phyloP scores from a whole-genome alignment of 2,113 vertebrate species.

The Passer domesticus region DNA sequence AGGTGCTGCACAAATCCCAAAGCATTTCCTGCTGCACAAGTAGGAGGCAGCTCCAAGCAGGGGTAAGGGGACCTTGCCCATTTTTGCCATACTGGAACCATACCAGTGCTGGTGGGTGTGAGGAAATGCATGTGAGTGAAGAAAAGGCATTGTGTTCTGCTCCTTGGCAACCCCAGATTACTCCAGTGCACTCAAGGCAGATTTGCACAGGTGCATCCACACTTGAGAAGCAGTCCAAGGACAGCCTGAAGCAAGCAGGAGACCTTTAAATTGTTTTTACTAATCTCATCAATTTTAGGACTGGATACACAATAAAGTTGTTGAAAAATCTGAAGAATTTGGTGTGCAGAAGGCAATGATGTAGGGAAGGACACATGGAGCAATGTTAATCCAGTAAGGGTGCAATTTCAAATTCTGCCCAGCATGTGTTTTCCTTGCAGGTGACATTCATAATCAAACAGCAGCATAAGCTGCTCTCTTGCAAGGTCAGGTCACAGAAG shows the following conservation, averaged over 20 bases:
- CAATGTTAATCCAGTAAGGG: not conserved
- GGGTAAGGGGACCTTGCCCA: not conserved
- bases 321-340: not conserved
- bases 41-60: not conserved
- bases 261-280: not conserved
- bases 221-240: not conserved
- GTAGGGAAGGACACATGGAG: not conserved
- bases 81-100: not conserved
- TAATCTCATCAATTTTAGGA: not conserved
- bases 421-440: not conserved
- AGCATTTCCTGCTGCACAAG: not conserved
- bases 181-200: not conserved
- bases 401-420: not conserved
- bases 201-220: not conserved
- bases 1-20: not conserved
- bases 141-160: not conserved
- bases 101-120: rapidly evolving
- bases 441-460: not conserved
- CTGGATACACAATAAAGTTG: not conserved
- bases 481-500: not conserved
- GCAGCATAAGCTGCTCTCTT: not conserved
- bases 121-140: not conserved
- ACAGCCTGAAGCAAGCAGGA: not conserved
- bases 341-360: not conserved
- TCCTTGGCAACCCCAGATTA: not conserved